A percentile compares a stretch with the other conserved stretches of the same genome.
Conservation (phyloP, 2,888 invertebrate species). For the Nomada fucata region DNA sequence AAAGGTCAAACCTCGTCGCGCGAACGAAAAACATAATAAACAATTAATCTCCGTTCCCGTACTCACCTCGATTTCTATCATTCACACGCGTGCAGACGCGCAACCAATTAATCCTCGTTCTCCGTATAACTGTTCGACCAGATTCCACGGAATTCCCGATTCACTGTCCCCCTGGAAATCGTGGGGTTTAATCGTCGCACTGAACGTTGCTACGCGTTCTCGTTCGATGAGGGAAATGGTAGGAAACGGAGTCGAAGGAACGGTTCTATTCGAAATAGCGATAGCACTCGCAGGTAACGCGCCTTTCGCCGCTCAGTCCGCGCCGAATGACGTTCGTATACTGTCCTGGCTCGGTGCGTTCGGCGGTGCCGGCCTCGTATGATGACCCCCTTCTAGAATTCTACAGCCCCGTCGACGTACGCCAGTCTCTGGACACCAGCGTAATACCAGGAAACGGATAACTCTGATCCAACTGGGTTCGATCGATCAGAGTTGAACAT, state of each 20-base stretch:
- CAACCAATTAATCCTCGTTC: conserved; percentile 40
- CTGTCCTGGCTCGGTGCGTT: conserved; percentile 70
- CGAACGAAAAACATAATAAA: neutral
- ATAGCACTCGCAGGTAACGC: conserved; percentile 46
- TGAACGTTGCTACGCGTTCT: neutral
- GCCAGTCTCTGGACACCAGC: conserved; percentile 53
- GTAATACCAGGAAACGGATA: conserved; percentile 24
- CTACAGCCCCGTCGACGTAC: conserved; percentile 64
- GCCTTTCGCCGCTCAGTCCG: conserved; percentile 66
- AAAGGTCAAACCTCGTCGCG: neutral
- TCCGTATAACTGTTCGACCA: conserved; percentile 6
- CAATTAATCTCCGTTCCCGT: neutral
- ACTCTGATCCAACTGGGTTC: conserved; percentile 25
- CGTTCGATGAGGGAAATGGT: neutral
- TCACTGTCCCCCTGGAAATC: conserved; percentile 25
- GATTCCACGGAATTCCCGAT: conserved; percentile 6
- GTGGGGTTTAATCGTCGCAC: conserved; percentile 20
- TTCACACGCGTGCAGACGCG: conserved; percentile 51
- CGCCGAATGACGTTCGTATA: conserved; percentile 73
- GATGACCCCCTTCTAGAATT: conserved; percentile 77
- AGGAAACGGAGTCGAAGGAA: neutral
- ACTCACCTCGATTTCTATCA: conserved; percentile 60
- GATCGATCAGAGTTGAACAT: conserved; percentile 1
- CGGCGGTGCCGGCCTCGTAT: conserved; percentile 70
- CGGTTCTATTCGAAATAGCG: conserved; percentile 36